phyloP scores from a whole-genome alignment of 2,888 invertebrate species.

The Limnephilus auricula region DNA sequence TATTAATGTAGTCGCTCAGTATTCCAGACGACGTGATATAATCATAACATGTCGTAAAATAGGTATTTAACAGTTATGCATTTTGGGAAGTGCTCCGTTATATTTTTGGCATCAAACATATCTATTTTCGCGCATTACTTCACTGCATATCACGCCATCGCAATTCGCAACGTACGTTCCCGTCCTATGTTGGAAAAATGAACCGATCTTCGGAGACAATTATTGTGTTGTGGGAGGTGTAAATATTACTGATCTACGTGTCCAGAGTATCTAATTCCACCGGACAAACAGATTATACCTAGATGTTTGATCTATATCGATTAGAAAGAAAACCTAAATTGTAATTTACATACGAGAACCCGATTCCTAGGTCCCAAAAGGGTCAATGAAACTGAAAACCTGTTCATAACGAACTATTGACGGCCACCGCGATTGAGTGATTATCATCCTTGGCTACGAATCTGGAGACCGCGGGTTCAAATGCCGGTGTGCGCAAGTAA shows the following conservation, averaged over 20 bases:
- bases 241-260: background rate
- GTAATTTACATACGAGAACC: too few relatives aligned
- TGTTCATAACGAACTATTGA: too few relatives aligned
- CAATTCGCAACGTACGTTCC: background rate
- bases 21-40: background rate
- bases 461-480: too few relatives aligned
- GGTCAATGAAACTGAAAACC: too few relatives aligned
- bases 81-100: background rate
- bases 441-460: too few relatives aligned
- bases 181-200: background rate
- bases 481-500: too few relatives aligned
- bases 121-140: conserved; percentile 58
- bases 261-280: background rate
- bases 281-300: background rate
- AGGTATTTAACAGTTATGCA: background rate
- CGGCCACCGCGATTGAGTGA: too few relatives aligned
- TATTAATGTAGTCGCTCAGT: background rate
- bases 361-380: too few relatives aligned
- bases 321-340: too few relatives aligned
- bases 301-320: background rate
- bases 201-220: background rate
- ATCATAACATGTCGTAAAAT: background rate
- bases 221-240: background rate
- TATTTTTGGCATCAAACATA: conserved; percentile 54
- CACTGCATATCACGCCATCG: conserved; percentile 26